phyloP scores from a whole-genome alignment of 2,888 invertebrate species.

The Drosophila borealis region DNA sequence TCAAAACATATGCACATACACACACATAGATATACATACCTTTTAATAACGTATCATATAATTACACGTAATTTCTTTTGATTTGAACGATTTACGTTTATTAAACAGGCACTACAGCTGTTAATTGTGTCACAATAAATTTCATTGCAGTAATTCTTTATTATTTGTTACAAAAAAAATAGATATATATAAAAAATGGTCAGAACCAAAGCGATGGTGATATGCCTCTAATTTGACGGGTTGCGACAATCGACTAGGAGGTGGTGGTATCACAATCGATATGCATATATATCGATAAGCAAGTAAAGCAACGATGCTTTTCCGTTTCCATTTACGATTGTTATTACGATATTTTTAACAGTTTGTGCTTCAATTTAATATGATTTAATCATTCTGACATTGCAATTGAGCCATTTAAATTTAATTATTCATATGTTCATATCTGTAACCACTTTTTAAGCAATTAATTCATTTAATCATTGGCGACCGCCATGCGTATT shows the following conservation, averaged over 20 bases:
- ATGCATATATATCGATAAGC: constrained; percentile 15
- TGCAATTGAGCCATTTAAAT: too few species aligned
- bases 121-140: constrained; percentile 8
- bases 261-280: constrained; percentile 13
- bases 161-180: constrained; percentile 9
- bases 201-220: constrained; percentile 31
- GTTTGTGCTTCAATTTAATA: neutral
- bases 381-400: too few species aligned
- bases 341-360: neutral
- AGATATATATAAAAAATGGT: neutral
- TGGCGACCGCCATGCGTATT: neutral
- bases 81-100: neutral
- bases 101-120: constrained; percentile 2
- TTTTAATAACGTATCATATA: constrained; percentile 25
- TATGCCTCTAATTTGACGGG: constrained; percentile 12
- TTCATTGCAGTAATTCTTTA: constrained; percentile 8
- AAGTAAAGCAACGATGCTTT: too few species aligned
- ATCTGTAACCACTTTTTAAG: too few species aligned
- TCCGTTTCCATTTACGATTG: too few species aligned
- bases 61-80: constrained; percentile 22
- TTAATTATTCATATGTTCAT: too few species aligned
- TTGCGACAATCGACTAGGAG: constrained; percentile 22
- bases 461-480: too few species aligned
- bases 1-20: constrained; percentile 25
- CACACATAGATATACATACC: constrained; percentile 41